phyloP scores from a whole-genome alignment of 2,888 invertebrate species.

The Trachelus iudaicus region DNA sequence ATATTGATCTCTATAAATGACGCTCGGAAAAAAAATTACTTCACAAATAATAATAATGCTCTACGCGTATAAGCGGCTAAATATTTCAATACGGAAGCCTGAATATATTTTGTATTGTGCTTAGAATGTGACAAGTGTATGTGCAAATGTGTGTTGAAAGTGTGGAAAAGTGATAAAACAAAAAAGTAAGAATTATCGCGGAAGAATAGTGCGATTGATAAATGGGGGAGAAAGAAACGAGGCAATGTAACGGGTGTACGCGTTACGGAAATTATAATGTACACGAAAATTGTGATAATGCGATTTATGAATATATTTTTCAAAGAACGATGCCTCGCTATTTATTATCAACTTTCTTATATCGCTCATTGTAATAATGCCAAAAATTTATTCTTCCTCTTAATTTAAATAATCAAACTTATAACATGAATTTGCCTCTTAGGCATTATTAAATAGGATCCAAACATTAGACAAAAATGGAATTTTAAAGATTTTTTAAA shows the following conservation, averaged over 20 bases:
- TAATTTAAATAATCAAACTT: neutral
- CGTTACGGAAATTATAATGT: constrained; percentile 30
- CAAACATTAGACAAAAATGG: neutral
- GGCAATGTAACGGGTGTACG: neutral
- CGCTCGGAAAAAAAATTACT: neutral
- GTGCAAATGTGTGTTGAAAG: neutral
- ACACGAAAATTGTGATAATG: constrained; percentile 44
- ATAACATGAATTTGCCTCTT: too few relatives aligned
- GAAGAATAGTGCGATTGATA: neutral
- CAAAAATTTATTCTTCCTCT: neutral
- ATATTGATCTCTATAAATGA: neutral
- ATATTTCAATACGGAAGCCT: neutral
- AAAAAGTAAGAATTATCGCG: neutral
- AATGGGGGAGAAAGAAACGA: neutral
- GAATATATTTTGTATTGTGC: neutral
- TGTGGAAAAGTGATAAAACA: neutral
- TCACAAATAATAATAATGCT: neutral
- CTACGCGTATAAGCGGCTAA: neutral
- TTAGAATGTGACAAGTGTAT: neutral
- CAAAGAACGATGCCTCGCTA: constrained; percentile 11
- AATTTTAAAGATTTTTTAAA: neutral
- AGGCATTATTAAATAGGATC: neutral
- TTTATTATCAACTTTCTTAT: neutral
- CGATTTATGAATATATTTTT: constrained; percentile 49
- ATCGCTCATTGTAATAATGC: neutral